Base-by-base conservation (phyloP, 2,113 vertebrate species). In the Alligator sinensis region DNA sequence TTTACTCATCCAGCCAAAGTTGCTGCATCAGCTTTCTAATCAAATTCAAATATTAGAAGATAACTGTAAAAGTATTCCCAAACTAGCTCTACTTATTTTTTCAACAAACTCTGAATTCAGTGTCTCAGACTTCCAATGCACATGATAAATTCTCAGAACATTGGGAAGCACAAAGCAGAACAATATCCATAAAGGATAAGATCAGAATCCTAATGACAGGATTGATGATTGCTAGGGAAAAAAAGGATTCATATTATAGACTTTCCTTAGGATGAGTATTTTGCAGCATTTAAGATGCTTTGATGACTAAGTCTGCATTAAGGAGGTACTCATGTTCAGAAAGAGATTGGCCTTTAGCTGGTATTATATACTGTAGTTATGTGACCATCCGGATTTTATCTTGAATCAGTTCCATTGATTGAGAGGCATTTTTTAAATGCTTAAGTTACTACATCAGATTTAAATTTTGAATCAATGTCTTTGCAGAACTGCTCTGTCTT, bases 341-440 rank as follows among this genome's bases (percentile, higher is more conserved):
- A 95, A 87, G 93, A 93, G 70, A 22, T 91, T 83, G 88, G 90
- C 95, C 85, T 92, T 82, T 90, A 91, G 88, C 87, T n/a, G 2
- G 93, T 88, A 96, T 96, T 96, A 93, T 87, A 85, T 34, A 77
- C 74, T 91, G 90, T 88, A 96, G 90, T 85, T 55, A 34, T 1
- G 21, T 92, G 94, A 77, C 96, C 95, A 90, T 96, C 96, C 91
- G 94, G 91, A 96, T 97, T 97, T 96, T 82, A 54, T 94, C 97
- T 97, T 97, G 96, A 97, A 95, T 96, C 93, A 96, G 95, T 95
- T 74, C 66, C 96, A 98, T 95, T 97, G 96, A 97, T 97, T 96
- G 55, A 3, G 86, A 93, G 88, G 84, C 93, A 94, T 96, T 96
- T 95, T 9, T 79, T 47, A 97, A 97, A 98, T 91, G 94, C 94